phyloP scores from a whole-genome alignment of 2,113 vertebrate genomes.

The Siniperca knerii region DNA sequence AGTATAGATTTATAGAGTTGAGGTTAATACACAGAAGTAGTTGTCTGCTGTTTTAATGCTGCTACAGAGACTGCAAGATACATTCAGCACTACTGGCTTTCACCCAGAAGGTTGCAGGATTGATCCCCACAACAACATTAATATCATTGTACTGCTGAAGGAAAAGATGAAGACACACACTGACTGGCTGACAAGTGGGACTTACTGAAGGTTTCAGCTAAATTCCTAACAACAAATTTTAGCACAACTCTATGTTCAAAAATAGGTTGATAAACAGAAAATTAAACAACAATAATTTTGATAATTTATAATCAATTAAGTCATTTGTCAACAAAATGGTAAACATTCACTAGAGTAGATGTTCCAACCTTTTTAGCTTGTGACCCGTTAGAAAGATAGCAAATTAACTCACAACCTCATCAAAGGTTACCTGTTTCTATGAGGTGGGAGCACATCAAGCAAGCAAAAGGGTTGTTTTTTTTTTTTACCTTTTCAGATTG shows the following conservation, averaged over 20 bases:
- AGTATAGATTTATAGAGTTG: conserved; percentile 15
- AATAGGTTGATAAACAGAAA: background rate
- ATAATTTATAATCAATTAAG: background rate
- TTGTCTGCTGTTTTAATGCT: conserved; percentile 39
- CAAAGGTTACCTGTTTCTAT: background rate
- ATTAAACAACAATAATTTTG: background rate
- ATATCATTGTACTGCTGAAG: conserved; percentile 18
- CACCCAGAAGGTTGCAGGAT: conserved; percentile 16
- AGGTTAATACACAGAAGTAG: conserved; percentile 21
- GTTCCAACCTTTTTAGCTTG: background rate
- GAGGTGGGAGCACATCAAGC: too few species aligned
- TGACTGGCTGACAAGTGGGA: background rate
- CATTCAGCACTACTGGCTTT: conserved; percentile 22
- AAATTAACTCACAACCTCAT: background rate
- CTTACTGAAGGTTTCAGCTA: background rate
- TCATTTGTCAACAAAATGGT: background rate
- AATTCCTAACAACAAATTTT: background rate
- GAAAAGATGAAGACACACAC: conserved; percentile 2
- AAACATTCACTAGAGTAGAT: background rate
- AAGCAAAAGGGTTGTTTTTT: too few species aligned
- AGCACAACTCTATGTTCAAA: background rate
- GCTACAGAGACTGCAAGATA: background rate
- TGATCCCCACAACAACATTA: conserved; percentile 9
- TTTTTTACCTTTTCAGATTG: background rate
- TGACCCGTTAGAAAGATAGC: background rate